Percentiles rank a stretch among this genome's conserved stretches.
phyloP scores from a whole-genome alignment of 2,888 invertebrate species.

The Endotricha flammealis region DNA sequence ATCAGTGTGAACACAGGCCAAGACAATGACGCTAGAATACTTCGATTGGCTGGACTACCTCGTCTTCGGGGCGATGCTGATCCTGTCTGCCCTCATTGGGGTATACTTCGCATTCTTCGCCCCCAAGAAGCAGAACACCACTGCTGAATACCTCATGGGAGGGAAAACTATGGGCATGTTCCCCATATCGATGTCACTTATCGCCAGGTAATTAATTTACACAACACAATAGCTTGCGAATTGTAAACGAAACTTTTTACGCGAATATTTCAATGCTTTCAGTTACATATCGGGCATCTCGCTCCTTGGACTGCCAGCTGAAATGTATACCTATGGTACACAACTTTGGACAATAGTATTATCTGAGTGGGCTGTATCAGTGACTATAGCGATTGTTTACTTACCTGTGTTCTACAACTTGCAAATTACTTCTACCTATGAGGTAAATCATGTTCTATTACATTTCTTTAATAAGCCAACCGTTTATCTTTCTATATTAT shows the following conservation, averaged over 20 bases:
- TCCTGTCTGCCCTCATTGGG: conserved; percentile 82
- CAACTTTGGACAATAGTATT: conserved; percentile 83
- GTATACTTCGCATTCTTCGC: conserved; percentile 85
- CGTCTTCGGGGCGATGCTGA: conserved; percentile 82
- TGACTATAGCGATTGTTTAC: conserved; percentile 82
- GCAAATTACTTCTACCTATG: conserved; percentile 85
- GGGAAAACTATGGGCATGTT: conserved; percentile 88
- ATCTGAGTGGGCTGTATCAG: conserved; percentile 81
- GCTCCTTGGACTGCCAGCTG: conserved; percentile 84
- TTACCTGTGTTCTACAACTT: conserved; percentile 86
- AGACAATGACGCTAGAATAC: conserved; percentile 56
- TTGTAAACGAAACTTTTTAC: not conserved
- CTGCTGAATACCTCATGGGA: conserved; percentile 85
- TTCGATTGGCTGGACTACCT: conserved; percentile 82
- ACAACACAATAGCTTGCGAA: conserved; percentile 11
- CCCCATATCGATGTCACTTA: conserved; percentile 87
- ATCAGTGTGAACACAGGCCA: conserved; percentile 7
- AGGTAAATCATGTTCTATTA: conserved; percentile 80
- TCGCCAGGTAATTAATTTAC: conserved; percentile 88
- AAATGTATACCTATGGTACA: conserved; percentile 87
- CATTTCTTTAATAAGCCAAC: too few relatives aligned
- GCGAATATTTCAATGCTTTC: conserved; percentile 25
- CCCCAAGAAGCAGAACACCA: conserved; percentile 82
- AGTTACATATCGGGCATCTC: conserved; percentile 88
- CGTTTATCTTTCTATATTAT: too few relatives aligned